Conservation (phyloP, 30 jellyfish, hydroid and myxozoan genomes). For the Pelagia noctiluca region DNA sequence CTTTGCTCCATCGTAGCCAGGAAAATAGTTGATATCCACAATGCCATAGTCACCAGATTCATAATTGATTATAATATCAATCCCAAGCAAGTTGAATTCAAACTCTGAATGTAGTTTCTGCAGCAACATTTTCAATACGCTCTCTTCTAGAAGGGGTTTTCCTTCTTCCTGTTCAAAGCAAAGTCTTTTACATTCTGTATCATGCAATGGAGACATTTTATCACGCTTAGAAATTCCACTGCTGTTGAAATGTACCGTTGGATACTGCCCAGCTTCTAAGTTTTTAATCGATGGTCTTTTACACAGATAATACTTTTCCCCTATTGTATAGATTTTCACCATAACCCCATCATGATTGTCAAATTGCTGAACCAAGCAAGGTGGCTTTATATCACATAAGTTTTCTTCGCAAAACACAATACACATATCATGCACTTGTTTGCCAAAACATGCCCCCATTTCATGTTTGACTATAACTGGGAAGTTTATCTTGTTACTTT, state of each 20-base stretch:
- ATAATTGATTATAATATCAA: conserved; percentile 81
- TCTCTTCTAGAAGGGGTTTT: conserved; percentile 78
- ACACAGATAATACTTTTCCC: conserved; percentile 66
- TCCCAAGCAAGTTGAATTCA: conserved; percentile 76
- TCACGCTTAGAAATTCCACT: conserved; percentile 79
- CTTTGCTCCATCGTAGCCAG: conserved; percentile 94
- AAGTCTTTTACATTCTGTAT: conserved; percentile 35
- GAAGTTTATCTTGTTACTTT: conserved; percentile 28
- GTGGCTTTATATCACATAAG: conserved; percentile 63
- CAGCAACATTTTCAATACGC: conserved; percentile 72
- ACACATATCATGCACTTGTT: conserved; percentile 92
- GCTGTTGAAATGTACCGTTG: conserved; percentile 73
- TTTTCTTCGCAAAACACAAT: conserved; percentile 71
- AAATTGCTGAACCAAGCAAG: conserved; percentile 93
- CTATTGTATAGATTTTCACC: conserved; percentile 85
- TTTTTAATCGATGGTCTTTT: conserved; percentile 95
- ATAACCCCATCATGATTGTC: conserved; percentile 85
- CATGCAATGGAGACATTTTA: conserved; percentile 59
- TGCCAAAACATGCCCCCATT: conserved; percentile 85
- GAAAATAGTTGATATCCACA: conserved; percentile 91
- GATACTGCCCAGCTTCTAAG: conserved; percentile 65
- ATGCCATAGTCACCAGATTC: conserved; percentile 86
- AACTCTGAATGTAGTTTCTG: conserved; percentile 38
- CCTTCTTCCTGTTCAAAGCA: conserved; percentile 25
- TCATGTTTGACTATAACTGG: conserved; percentile 83